These are phyloP conservation scores for Drosophila macrothrix DNA, from an alignment of 2,888 invertebrate genomes.

Conservation along the genomic window DNA sequence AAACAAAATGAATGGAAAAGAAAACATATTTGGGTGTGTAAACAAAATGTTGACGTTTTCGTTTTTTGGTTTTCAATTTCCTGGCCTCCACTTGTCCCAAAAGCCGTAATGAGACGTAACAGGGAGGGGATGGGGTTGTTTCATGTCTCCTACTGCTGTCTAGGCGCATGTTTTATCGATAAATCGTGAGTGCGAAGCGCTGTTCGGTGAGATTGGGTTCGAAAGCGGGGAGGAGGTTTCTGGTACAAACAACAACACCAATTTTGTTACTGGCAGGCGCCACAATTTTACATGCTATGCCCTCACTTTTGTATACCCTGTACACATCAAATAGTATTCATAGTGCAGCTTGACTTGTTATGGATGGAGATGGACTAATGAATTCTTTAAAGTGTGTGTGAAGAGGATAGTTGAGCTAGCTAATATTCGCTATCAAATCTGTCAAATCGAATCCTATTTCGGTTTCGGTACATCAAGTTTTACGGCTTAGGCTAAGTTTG, in stretches of 20 bases:
- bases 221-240: neutral
- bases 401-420: neutral
- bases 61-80: conserved; percentile 64
- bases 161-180: conserved; percentile 73
- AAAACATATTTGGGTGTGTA: conserved; percentile 45
- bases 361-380: neutral
- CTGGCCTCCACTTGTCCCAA: conserved; percentile 28
- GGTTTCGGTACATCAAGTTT: neutral
- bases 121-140: neutral
- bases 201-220: neutral
- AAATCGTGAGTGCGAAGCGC: conserved; percentile 58
- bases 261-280: conserved; percentile 62
- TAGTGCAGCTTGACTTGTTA: no score
- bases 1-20: conserved; percentile 35
- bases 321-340: no score
- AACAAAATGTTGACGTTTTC: conserved; percentile 63
- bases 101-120: conserved; percentile 51
- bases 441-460: neutral
- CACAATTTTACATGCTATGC: conserved; percentile 47
- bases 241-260: conserved; percentile 52
- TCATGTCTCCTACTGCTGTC: conserved; percentile 4
- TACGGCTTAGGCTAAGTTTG: neutral
- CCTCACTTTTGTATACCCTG: conserved; percentile 35
- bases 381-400: neutral
- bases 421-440: no score